Evolutionary conservation across 2,113 vertebrate species (phyloP).

Genomic region (Boulengeromyrus knoepffleri): DNA sequence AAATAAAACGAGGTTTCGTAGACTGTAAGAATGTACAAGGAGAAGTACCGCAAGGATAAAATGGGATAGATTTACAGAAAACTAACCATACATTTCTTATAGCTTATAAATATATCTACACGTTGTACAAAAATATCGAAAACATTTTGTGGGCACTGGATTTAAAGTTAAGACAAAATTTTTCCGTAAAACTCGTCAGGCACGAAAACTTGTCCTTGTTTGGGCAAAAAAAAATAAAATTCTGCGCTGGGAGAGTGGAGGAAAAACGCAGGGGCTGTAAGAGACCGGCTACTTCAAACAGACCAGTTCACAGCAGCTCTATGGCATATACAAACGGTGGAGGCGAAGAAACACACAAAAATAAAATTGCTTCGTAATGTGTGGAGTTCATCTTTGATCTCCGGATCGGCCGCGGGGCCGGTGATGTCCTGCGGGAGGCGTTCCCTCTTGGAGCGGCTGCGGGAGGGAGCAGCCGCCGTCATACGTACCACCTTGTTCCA

Average conservation of each 20-base stretch:
- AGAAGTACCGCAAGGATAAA: constrained; percentile 80
- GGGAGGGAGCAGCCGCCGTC: not conserved
- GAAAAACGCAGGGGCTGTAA: constrained; percentile 13
- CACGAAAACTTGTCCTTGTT: constrained; percentile 58
- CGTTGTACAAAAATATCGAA: constrained; percentile 78
- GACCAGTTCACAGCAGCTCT: constrained; percentile 26
- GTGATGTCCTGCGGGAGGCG: not conserved
- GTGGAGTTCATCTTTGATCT: not conserved
- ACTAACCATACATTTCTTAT: constrained; percentile 69
- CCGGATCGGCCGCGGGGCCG: not conserved
- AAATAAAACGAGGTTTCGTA: constrained; percentile 66
- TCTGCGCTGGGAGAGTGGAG: constrained; percentile 3
- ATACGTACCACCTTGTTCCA: not conserved
- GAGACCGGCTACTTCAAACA: not conserved
- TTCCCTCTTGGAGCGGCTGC: not conserved
- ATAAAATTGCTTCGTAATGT: constrained; percentile 24
- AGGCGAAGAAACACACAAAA: not conserved
- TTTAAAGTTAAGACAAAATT: constrained; percentile 49
- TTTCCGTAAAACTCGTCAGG: constrained; percentile 62
- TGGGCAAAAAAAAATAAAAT: not conserved
- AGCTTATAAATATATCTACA: constrained; percentile 92
- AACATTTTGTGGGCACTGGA: constrained; percentile 66
- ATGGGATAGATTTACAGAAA: constrained; percentile 72
- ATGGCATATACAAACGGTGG: constrained; percentile 15
- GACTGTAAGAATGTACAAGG: constrained; percentile 62